A percentile compares a stretch with the other conserved stretches of the same genome.
Conservation (phyloP, 92 coral and sea anemone genomes). For the Galaxea fascicularis region DNA sequence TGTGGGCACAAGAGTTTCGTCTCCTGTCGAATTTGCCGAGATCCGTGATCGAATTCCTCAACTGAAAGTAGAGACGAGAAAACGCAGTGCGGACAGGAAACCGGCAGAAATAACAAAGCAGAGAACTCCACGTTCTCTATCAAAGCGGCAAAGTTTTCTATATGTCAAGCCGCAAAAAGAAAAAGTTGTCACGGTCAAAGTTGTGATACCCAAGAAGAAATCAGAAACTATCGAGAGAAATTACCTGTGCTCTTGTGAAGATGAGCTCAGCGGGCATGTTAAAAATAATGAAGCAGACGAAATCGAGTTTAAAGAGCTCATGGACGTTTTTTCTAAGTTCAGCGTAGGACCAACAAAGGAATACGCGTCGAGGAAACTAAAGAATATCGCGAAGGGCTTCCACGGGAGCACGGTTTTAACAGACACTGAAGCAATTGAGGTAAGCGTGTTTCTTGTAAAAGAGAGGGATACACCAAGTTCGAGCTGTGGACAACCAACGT, state of each 20-base stretch:
- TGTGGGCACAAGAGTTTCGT: constrained; percentile 51
- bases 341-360: constrained; percentile 33
- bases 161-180: constrained; percentile 33
- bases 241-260: constrained; percentile 73
- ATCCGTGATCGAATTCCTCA: constrained; percentile 62
- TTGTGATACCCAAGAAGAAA: constrained; percentile 46
- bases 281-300: constrained; percentile 18
- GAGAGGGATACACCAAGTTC: background rate
- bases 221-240: constrained; percentile 55
- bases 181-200: constrained; percentile 54
- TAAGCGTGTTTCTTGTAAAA: background rate
- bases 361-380: constrained; percentile 26
- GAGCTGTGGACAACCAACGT: too few relatives aligned
- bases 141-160: constrained; percentile 24
- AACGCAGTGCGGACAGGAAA: constrained; percentile 30
- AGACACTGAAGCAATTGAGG: constrained; percentile 59
- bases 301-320: constrained; percentile 45
- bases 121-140: constrained; percentile 31
- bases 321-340: constrained; percentile 36
- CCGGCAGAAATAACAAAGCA: constrained; percentile 22
- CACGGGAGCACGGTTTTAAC: constrained; percentile 49
- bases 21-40: constrained; percentile 48
- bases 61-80: constrained; percentile 58
- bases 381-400: constrained; percentile 48
- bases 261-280: background rate